Evolutionary conservation across 2,888 invertebrate genomes (phyloP).

Genomic region (Deilephila porcellus): DNA sequence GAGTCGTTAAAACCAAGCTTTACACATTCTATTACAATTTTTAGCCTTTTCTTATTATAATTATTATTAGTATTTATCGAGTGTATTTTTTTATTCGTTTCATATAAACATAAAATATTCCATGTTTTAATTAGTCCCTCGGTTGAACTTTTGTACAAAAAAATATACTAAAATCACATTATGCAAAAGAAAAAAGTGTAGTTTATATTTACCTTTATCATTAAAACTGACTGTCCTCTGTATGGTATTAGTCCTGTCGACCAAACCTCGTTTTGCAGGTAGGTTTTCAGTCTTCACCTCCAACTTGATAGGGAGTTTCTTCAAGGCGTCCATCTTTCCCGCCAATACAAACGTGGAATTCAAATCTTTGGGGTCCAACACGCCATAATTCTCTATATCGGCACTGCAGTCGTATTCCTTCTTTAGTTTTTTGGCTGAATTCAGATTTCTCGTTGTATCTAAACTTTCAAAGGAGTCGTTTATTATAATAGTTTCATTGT

Average conservation of each 20-base stretch:
- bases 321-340: slow-evolving; percentile 61
- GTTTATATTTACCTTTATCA: slow-evolving; percentile 60
- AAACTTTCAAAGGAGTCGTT: slow-evolving; percentile 73
- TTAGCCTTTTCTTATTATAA: too few relatives aligned
- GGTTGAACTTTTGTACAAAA: too few relatives aligned
- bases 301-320: slow-evolving; percentile 52
- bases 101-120: too few relatives aligned
- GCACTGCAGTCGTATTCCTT: slow-evolving; percentile 50
- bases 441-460: slow-evolving; percentile 62
- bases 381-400: slow-evolving; percentile 62
- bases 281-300: slow-evolving; percentile 50
- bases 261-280: slow-evolving; percentile 61
- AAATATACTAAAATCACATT: too few relatives aligned
- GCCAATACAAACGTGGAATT: slow-evolving; percentile 79
- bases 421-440: slow-evolving; percentile 72
- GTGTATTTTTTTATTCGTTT: too few relatives aligned
- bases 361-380: slow-evolving; percentile 68
- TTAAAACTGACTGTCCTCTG: slow-evolving; percentile 61
- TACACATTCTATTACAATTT: too few relatives aligned
- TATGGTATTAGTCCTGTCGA: slow-evolving; percentile 70
- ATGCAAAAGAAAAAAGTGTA: background rate
- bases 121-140: too few relatives aligned
- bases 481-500: slow-evolving; percentile 75
- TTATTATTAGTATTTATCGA: too few relatives aligned
- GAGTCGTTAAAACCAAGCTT: too few relatives aligned